These are phyloP conservation scores for Drosophila kanapiae DNA, from an alignment of 1,140 invertebrate species.

Conservation along the genomic window DNA sequence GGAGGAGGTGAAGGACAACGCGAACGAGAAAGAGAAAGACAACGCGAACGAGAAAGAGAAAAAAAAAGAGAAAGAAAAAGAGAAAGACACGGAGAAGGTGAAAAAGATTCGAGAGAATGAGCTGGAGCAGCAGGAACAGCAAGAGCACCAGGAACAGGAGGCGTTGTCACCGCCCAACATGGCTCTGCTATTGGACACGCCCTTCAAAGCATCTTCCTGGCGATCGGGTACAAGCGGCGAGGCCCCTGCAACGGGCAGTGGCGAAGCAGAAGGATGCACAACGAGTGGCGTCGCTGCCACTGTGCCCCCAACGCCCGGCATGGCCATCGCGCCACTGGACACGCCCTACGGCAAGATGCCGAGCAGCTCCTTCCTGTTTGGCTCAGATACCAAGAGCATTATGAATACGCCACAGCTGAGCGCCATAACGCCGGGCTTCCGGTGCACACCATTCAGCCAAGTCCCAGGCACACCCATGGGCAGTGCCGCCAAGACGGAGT, in stretches of 20 bases:
- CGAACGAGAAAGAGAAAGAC: background rate
- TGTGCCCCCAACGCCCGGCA: conserved; percentile 72
- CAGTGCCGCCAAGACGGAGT: conserved; percentile 70
- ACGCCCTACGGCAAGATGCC: conserved; percentile 64
- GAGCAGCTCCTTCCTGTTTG: conserved; percentile 71
- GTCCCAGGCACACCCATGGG: conserved; percentile 58
- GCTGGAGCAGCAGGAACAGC: background rate
- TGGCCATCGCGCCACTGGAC: conserved; percentile 37
- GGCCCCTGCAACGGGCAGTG: background rate
- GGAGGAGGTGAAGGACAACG: background rate
- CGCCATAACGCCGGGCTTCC: conserved; percentile 80
- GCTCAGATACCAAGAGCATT: conserved; percentile 78
- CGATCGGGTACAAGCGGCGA: background rate
- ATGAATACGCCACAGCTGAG: conserved; percentile 74
- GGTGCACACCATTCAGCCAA: conserved; percentile 65
- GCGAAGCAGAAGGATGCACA: background rate
- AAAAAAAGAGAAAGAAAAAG: too few species aligned
- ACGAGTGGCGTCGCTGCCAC: background rate
- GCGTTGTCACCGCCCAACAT: conserved; percentile 39
- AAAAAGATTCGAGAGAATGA: background rate
- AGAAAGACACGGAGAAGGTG: background rate
- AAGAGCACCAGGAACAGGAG: conserved; percentile 5
- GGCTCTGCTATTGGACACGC: conserved; percentile 68
- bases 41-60: background rate
- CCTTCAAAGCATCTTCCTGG: conserved; percentile 58